A percentile compares a stretch with the other conserved stretches of the same genome.
Conservation (phyloP, 2,888 invertebrate genomes). For the Xestia c-nigrum region DNA sequence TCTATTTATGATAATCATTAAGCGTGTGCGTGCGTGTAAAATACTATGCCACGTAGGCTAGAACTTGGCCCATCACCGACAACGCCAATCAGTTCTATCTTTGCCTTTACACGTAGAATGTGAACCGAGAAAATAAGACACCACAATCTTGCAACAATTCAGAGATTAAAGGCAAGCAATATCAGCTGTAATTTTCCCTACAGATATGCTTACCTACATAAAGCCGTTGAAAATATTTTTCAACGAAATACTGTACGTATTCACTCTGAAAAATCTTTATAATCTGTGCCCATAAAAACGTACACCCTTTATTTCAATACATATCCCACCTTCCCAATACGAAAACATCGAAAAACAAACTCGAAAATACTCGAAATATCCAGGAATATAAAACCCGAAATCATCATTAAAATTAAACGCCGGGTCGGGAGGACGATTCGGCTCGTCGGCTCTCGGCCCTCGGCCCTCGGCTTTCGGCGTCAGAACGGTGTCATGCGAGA, state of each 20-base stretch:
- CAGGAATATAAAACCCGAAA: constrained; percentile 47
- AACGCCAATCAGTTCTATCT: neutral
- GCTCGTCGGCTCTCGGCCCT: constrained; percentile 51
- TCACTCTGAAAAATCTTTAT: constrained; percentile 9
- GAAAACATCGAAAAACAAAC: constrained; percentile 48
- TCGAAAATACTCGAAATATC: constrained; percentile 49
- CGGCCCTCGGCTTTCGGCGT: constrained; percentile 48
- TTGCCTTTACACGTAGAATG: neutral
- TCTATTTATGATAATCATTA: neutral
- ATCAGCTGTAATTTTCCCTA: too few species aligned
- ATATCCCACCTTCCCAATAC: constrained; percentile 33
- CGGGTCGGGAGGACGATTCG: constrained; percentile 66
- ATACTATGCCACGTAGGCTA: neutral
- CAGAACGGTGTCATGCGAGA: constrained; percentile 69
- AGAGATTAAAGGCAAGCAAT: neutral
- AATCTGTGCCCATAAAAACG: constrained; percentile 8
- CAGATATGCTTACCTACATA: neutral
- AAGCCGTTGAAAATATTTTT: neutral
- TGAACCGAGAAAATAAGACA: neutral
- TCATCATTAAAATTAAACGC: constrained; percentile 68
- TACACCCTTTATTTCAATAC: constrained; percentile 45
- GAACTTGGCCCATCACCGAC: neutral
- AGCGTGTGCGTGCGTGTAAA: neutral
- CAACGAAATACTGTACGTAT: neutral
- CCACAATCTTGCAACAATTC: neutral